Evolutionary conservation across 2,888 invertebrate genomes (phyloP).

Genomic region (Tachina fera): DNA sequence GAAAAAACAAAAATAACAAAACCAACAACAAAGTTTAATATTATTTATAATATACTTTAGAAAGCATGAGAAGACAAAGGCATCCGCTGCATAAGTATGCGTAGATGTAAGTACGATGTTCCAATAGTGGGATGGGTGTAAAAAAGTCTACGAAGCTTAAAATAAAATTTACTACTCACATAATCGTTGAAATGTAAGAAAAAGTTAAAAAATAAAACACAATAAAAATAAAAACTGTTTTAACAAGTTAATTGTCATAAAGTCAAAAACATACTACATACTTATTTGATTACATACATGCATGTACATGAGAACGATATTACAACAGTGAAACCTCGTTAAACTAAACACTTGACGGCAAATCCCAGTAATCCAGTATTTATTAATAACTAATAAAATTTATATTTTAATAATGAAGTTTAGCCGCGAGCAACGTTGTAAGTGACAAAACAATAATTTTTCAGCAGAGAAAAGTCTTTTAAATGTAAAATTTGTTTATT

Average conservation of each 20-base stretch:
- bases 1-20: background rate
- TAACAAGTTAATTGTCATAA: conserved; percentile 73
- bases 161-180: conserved; percentile 42
- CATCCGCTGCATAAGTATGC: background rate
- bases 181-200: conserved; percentile 79
- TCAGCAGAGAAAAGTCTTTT: too few relatives aligned
- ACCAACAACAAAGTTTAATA: conserved; percentile 68
- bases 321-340: conserved; percentile 26
- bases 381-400: background rate
- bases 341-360: background rate
- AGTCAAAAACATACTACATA: conserved; percentile 68
- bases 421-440: too few relatives aligned
- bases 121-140: conserved; percentile 16
- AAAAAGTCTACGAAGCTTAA: conserved; percentile 62
- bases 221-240: conserved; percentile 46
- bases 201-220: conserved; percentile 69
- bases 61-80: conserved; percentile 58
- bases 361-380: too few relatives aligned
- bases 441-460: too few relatives aligned
- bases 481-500: too few relatives aligned
- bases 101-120: conserved; percentile 21
- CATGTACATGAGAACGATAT: conserved; percentile 20
- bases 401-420: background rate
- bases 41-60: conserved; percentile 70
- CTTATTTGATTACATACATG: conserved; percentile 40